Base-by-base conservation (phyloP, 2,113 vertebrate genomes). In the Callionymus lyra region DNA sequence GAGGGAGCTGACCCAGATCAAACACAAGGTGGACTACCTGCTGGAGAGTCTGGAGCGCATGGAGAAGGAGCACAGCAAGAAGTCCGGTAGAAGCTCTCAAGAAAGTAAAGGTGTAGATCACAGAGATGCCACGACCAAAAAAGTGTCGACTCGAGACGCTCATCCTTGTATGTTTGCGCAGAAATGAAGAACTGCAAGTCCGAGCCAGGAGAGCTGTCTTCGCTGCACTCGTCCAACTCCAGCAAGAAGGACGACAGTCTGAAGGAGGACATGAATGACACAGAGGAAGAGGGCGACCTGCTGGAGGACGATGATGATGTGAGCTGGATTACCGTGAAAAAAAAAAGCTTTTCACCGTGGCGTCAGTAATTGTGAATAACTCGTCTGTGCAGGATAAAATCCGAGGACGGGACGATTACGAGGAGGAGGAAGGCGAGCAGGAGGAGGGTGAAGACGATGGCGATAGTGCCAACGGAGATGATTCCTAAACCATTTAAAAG, bases 31-130 rank as follows among this genome's bases (percentile, higher is more conserved):
- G 54, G 77, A 81, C 10, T 70, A 79, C 40, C 74, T 80, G 45
- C 57, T 82, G 66, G 70, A 78, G 1, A 76, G 59, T 31, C 66
- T 92, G 67, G 90, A 91, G 66, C 87, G 86, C 61, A 90, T 91
- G 68, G 90, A 92, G 70, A 89, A 88, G 62, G 89, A 92, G 45
- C 89, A 92, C 72, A 80, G 75, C 71, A 89, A 89, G 77, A 84
- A 84, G 65, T 79, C 61, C 1, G 80, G 82, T 83, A 47, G 6
- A 34, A 27, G 21, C 8, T 27, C 21, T 27, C 4, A 8, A 8
- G 21, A n/a, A 27, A 27, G 21, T 4, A 27, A 27, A 4, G 21
- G 8, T 8, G 4, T 27, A 8, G 21, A 27, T 4, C 21, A 27
- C n/a, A 27, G 4, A 5, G 21, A 8, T 27, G 21, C 21, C 21